Base-by-base conservation (phyloP, 2,113 vertebrate genomes). In the Mugil cephalus region DNA sequence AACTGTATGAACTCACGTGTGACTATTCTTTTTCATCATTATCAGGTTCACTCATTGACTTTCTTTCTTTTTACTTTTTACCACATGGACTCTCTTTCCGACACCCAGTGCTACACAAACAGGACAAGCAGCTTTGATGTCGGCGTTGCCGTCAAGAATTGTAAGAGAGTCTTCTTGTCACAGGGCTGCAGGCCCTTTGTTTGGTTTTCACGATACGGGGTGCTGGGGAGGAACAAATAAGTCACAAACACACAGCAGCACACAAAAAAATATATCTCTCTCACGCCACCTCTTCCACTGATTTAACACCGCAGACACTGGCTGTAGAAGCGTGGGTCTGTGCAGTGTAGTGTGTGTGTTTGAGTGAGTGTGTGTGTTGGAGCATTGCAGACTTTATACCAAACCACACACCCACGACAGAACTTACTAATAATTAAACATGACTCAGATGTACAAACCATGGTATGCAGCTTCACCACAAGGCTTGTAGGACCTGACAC, bases 351-450 rank as follows among this genome's bases (percentile, higher is more conserved):
- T 50, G 59, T 80, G 45, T 69, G 46, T 53, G 18, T 53, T 38
- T 45, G 35, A 15, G 42, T 47, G 53, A 43, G 51, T 65, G 56
- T 58, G 34, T 69, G 68, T 77, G 47, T 66, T 14, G 5, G 21
- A 74, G 47, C 59, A 55, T 58, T 40, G 54, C n/a, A 76, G 47
- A 83, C 68, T 80, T 78, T 80, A 52, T 75, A 54, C 55, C 47
- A 71, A 87, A 78, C 74, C 71, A 77, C 77, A 81, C 81, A 69
- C 24, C 56, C 65, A 74, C 69, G 45, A 81, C 51, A 61, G 35
- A 82, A 77, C 85, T 82, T 82, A 64, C 74, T 92, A 89, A 90
- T 92, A 85, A 87, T 78, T 85, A 88, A 89, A 88, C 65, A 69
- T 50, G 86, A 88, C 86, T 82, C 69, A 61, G 69, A 85, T 71